phyloP scores from a whole-genome alignment of 2,888 invertebrate genomes.

The Thalpophila matura region DNA sequence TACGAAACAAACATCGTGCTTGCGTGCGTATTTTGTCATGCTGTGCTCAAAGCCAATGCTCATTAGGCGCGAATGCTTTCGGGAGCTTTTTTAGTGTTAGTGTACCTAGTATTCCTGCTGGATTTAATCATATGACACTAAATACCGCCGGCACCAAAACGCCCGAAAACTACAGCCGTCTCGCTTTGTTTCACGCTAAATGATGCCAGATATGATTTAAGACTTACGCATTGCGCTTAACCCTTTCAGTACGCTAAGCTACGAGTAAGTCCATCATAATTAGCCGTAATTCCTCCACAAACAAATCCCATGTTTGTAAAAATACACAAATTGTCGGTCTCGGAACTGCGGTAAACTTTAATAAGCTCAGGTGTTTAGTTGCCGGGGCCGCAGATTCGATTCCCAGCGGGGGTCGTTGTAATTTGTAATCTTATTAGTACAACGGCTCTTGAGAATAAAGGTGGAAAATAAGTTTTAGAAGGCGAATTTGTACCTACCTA shows the following conservation, averaged over 20 bases:
- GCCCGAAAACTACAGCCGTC: slow-evolving; percentile 1
- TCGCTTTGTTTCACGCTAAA: slow-evolving; percentile 20
- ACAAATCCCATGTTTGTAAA: slow-evolving; percentile 10
- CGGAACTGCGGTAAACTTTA: slow-evolving; percentile 67
- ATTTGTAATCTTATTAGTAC: slow-evolving; percentile 70
- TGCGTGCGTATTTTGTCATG: too few species aligned
- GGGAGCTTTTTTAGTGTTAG: too few species aligned
- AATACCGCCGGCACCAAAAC: too few species aligned
- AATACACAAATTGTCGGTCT: slow-evolving; percentile 33
- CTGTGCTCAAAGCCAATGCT: too few species aligned
- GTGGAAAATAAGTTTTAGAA: slow-evolving; percentile 7
- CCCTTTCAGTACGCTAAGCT: slow-evolving; percentile 6
- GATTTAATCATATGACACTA: too few species aligned
- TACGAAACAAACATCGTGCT: too few species aligned
- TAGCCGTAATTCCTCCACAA: slow-evolving; percentile 13
- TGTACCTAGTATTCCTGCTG: too few species aligned
- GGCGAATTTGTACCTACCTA: too few species aligned
- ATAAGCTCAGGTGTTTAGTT: slow-evolving; percentile 70
- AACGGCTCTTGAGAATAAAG: slow-evolving; percentile 40
- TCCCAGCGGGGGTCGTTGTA: slow-evolving; percentile 63
- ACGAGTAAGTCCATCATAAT: slow-evolving; percentile 27
- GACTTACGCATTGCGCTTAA: slow-evolving; percentile 43
- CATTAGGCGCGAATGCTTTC: too few species aligned
- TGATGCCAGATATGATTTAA: slow-evolving; percentile 37
- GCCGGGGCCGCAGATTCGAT: slow-evolving; percentile 59